phyloP scores from a whole-genome alignment of 2,888 invertebrate genomes.

The Tineola bisselliella region DNA sequence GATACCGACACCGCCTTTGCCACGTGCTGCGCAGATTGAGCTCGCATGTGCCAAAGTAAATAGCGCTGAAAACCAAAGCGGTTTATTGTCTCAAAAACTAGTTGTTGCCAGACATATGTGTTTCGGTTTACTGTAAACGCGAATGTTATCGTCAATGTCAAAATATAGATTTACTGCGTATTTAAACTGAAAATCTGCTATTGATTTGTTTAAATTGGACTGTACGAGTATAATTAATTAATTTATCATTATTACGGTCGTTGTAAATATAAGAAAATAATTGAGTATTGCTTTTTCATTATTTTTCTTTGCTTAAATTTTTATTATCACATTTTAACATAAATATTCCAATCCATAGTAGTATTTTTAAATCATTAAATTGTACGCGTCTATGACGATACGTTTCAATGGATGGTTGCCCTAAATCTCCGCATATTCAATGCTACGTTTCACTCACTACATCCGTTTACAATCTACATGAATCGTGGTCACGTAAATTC shows the following conservation, averaged over 20 bases:
- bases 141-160: neutral
- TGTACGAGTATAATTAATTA: too few relatives aligned
- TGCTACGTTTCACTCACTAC: neutral
- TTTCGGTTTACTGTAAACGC: neutral
- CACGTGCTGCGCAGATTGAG: slow-evolving; percentile 51
- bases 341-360: too few relatives aligned
- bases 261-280: too few relatives aligned
- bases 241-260: too few relatives aligned
- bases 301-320: too few relatives aligned
- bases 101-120: neutral
- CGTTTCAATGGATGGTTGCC: too few relatives aligned
- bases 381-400: too few relatives aligned
- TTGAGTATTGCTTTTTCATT: too few relatives aligned
- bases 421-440: too few relatives aligned
- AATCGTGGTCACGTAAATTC: slow-evolving; percentile 8
- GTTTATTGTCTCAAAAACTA: slow-evolving; percentile 2
- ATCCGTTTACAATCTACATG: neutral
- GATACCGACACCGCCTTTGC: slow-evolving; percentile 29
- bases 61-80: neutral
- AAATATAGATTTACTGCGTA: neutral
- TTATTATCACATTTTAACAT: too few relatives aligned
- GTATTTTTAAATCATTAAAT: too few relatives aligned
- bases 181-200: neutral
- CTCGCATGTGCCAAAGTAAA: slow-evolving; percentile 27
- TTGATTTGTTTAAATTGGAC: too few relatives aligned